phyloP scores from a whole-genome alignment of 1,140 invertebrate species.

The Daktulosphaira vitifoliae region DNA sequence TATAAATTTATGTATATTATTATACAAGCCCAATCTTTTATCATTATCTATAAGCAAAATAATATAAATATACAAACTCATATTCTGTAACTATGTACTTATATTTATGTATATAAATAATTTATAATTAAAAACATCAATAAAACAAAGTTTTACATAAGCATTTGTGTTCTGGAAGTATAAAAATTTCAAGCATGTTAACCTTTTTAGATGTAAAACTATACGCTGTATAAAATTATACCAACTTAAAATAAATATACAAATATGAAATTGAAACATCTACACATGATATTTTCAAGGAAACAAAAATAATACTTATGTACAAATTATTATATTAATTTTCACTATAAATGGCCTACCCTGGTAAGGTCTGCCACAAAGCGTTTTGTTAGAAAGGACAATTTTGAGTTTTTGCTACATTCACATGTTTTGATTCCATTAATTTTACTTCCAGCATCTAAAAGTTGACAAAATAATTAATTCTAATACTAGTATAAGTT shows the following conservation, averaged over 20 bases:
- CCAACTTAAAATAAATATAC: too few species aligned
- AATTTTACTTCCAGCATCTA: conserved; percentile 39
- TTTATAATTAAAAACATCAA: conserved; percentile 34
- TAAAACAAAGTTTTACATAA: conserved; percentile 5
- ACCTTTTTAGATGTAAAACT: too few species aligned
- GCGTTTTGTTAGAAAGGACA: conserved; percentile 26
- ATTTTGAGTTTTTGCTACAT: conserved; percentile 7
- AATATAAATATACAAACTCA: not conserved
- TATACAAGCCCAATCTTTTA: conserved; percentile 4
- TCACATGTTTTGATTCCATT: conserved; percentile 30
- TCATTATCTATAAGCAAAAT: conserved; percentile 2
- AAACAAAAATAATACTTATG: not conserved
- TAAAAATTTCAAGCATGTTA: too few species aligned
- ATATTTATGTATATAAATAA: conserved; percentile 25
- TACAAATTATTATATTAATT: too few species aligned
- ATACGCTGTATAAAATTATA: too few species aligned
- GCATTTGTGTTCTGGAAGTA: too few species aligned
- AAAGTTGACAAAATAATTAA: conserved; percentile 11
- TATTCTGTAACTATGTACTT: conserved; percentile 24
- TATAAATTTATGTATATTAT: too few species aligned
- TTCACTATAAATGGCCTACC: conserved; percentile 30
- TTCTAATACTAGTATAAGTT: not conserved
- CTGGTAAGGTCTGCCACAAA: conserved; percentile 20
- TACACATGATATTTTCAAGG: not conserved
- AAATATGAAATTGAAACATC: conserved; percentile 9